A percentile compares a stretch with the other conserved stretches of the same genome.
phyloP scores from a whole-genome alignment of 2,888 invertebrate genomes.

The Philopedon plagiatum region DNA sequence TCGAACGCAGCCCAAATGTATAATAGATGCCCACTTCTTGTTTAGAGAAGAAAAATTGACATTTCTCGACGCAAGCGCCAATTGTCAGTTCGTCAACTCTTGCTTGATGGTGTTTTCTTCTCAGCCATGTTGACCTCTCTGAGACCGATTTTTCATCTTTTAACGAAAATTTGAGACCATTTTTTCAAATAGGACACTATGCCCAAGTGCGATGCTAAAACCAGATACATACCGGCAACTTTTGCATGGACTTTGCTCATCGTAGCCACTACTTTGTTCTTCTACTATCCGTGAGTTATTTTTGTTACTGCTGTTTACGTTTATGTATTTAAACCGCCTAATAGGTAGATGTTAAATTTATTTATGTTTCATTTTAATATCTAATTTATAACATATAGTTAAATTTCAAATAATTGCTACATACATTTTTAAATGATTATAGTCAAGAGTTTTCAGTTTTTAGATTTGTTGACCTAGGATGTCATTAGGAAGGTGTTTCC shows the following conservation, averaged over 20 bases:
- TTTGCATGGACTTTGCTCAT: conserved; percentile 98
- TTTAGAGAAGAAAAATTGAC: conserved; percentile 15
- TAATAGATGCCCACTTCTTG: not conserved
- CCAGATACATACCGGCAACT: conserved; percentile 97
- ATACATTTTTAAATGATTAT: not conserved
- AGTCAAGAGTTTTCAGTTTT: conserved; percentile 7
- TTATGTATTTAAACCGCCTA: conserved; percentile 6
- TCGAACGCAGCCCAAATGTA: too few species aligned
- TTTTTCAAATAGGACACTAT: conserved; percentile 72
- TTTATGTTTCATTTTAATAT: conserved; percentile 3
- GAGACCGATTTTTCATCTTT: conserved; percentile 54
- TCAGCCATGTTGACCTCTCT: conserved; percentile 67
- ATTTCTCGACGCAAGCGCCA: conserved; percentile 26
- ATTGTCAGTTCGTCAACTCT: conserved; percentile 30
- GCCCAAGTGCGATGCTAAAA: conserved; percentile 97
- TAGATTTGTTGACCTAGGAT: conserved; percentile 24
- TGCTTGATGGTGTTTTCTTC: conserved; percentile 51
- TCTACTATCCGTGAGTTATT: conserved; percentile 96
- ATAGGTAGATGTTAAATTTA: conserved; percentile 2
- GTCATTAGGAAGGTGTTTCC: conserved; percentile 35
- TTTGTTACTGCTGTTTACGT: conserved; percentile 50
- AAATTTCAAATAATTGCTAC: not conserved
- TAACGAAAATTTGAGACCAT: conserved; percentile 62
- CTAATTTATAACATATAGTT: conserved; percentile 2
- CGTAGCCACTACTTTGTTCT: conserved; percentile 94